Conservation (phyloP, 2,113 vertebrate species). For the Catharus fuscescens region DNA sequence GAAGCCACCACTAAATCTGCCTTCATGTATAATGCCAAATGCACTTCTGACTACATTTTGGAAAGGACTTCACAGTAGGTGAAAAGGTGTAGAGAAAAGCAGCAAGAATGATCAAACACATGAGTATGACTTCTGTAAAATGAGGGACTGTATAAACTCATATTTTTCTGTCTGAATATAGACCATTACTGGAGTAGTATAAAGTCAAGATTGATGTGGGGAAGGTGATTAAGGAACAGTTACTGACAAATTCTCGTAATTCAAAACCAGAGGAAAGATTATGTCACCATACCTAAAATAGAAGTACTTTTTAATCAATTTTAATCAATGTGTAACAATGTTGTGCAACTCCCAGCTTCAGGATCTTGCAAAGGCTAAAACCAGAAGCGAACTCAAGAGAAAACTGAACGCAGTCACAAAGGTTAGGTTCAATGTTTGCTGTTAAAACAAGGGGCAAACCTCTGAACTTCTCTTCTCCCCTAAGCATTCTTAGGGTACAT, state of each 20-base stretch:
- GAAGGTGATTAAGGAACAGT: neutral
- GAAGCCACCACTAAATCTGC: neutral
- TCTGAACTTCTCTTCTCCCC: neutral
- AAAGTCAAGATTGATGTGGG: neutral
- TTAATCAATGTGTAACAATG: neutral
- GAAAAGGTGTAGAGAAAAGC: neutral
- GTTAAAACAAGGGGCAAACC: neutral
- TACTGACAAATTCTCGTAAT: neutral
- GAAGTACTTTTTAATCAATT: neutral
- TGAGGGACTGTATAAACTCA: neutral
- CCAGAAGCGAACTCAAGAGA: neutral
- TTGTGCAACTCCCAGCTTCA: neutral
- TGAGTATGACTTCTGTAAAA: neutral
- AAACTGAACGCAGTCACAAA: neutral
- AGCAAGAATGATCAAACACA: neutral
- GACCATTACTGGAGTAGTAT: neutral
- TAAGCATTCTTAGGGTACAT: accelerated
- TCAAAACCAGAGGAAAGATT: neutral
- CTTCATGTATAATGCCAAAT: neutral
- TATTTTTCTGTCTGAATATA: neutral
- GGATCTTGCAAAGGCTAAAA: neutral
- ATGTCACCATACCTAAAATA: neutral
- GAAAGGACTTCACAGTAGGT: neutral
- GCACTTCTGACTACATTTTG: neutral
- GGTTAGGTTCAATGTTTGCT: neutral